These are phyloP conservation scores for Tonatia bakeri DNA, from an alignment of 2,113 vertebrate genomes.

Conservation along the genomic window DNA sequence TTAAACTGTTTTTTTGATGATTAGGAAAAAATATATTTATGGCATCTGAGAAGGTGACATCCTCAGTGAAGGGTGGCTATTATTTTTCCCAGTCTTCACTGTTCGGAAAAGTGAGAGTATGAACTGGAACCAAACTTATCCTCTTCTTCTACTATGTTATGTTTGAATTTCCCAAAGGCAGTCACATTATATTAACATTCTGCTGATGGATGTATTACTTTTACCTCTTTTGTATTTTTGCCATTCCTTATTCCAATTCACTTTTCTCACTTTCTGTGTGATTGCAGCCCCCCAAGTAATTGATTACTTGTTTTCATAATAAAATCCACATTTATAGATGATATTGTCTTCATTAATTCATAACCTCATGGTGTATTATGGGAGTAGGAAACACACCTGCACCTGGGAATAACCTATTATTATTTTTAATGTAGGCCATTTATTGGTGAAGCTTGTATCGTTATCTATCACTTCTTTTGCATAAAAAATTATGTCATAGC, in stretches of 20 bases:
- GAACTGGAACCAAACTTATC: neutral
- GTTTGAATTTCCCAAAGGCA: neutral
- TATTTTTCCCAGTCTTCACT: neutral
- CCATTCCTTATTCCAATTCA: neutral
- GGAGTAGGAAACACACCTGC: neutral
- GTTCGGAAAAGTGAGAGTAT: neutral
- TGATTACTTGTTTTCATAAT: neutral
- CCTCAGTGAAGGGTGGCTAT: neutral
- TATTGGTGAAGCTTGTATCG: neutral
- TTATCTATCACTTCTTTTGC: neutral
- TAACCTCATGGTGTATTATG: neutral
- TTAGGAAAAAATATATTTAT: neutral
- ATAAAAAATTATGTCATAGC: neutral
- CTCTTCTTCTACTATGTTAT: neutral
- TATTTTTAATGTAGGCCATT: neutral
- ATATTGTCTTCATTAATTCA: neutral
- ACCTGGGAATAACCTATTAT: neutral
- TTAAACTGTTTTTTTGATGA: slow-evolving; percentile 17
- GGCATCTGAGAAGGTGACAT: neutral
- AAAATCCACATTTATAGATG: neutral
- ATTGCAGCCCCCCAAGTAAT: neutral
- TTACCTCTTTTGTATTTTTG: neutral
- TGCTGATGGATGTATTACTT: neutral
- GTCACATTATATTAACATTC: neutral
- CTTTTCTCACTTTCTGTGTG: neutral